phyloP scores from a whole-genome alignment of 2,797 vertebrate genomes.

The Urophycis tenuis region DNA sequence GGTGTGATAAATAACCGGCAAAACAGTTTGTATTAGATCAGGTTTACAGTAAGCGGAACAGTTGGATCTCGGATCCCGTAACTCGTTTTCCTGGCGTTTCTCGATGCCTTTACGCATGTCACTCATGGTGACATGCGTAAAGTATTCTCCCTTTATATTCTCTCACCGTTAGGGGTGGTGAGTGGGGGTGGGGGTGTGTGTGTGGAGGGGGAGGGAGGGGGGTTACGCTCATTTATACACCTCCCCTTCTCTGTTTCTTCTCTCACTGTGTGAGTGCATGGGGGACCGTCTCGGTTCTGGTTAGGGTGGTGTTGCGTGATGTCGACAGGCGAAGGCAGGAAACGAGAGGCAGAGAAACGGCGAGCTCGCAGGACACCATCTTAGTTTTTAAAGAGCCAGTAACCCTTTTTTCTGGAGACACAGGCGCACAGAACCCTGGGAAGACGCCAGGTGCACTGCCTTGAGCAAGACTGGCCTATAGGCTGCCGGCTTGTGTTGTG shows the following conservation, averaged over 20 bases:
- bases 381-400: conserved; percentile 68
- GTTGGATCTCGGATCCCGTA: not conserved
- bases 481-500: conserved; percentile 14
- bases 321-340: conserved; percentile 62
- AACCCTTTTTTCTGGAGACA: conserved; percentile 12
- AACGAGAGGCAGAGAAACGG: conserved; percentile 61
- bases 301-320: conserved; percentile 32
- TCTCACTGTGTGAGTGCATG: conserved; percentile 3
- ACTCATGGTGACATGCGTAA: not conserved
- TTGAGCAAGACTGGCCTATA: conserved; percentile 18
- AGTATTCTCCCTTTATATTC: not conserved
- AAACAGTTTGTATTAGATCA: not conserved
- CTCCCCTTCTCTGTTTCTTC: not conserved
- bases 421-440: conserved; percentile 24
- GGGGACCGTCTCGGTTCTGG: conserved; percentile 40
- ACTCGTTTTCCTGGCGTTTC: not conserved
- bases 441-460: conserved; percentile 48
- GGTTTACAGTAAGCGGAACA: not conserved
- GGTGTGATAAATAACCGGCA: not conserved
- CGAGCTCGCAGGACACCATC: conserved; percentile 70
- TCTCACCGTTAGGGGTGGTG: not conserved
- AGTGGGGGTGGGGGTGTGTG: not conserved
- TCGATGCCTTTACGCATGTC: not conserved
- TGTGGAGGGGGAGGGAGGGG: not conserved
- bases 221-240: not conserved